Evolutionary conservation across 2,113 vertebrate species (phyloP), one percentile per base, ranked within the genome.

Genomic region (Scophthalmus maximus): DNA sequence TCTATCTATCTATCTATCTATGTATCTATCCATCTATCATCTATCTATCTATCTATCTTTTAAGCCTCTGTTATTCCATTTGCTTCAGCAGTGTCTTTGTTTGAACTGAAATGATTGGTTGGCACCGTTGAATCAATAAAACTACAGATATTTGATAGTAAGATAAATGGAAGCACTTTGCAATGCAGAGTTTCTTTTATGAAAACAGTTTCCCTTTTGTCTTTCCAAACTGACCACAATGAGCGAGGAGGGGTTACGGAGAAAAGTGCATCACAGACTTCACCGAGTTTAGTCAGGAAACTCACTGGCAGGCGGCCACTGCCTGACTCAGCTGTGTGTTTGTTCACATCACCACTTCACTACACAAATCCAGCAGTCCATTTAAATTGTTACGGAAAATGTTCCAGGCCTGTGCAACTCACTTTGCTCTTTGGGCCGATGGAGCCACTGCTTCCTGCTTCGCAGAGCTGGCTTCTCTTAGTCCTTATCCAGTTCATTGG

Each of bases 401-500:
- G 30, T 18, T 20, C 2, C 46, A 44, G 58, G 22, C 46, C 32
- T 47, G 0, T 46, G 68, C 17, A 23, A 11, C 40, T 20, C 27
- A 38, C n/a, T n/a, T n/a, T n/a, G n/a, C 14, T 26, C 56, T 11
- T 52, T 12, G 30, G 57, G 25, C 20, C 23, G 22, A 0, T 29
- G 50, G 62, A 52, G 17, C 23, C 9, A 2, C 44, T n/a, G 25
- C 52, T 57, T 36, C 36, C 29, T 61, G 6, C 44, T 44, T 8
- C 42, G 56, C 46, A 68, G 55, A 26, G n/a, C 64, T n/a, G 42
- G 15, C 42, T 62, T 4, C 61, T 78, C 67, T 38, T 42, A 8
- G 44, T 49, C 14, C 47, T 66, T 61, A 57, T 49, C 32, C 29
- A 26, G 6, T 58, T 81, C 61, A 77, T 51, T 78, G 75, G 50